Conservation (phyloP, 2,888 invertebrate genomes). For the Abrostola tripartita region DNA sequence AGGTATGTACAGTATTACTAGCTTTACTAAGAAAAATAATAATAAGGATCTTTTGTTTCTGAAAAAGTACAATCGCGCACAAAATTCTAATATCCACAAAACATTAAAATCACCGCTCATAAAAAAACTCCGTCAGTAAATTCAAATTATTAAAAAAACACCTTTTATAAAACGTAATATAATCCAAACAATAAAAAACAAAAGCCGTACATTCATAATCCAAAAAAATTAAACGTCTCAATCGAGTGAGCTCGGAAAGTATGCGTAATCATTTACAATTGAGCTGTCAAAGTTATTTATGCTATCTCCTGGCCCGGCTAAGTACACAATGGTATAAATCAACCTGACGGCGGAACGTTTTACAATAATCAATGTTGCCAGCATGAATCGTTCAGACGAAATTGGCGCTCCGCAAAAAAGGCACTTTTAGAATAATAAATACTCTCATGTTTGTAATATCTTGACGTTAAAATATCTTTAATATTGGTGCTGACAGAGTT, state of each 20-base stretch:
- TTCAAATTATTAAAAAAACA: no score
- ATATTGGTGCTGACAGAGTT: conserved; percentile 1
- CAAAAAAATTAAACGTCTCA: conserved; percentile 45
- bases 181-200: conserved; percentile 39
- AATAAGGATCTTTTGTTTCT: conserved; percentile 63
- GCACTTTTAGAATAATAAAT: conserved; percentile 18
- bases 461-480: conserved; percentile 8
- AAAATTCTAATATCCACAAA: conserved; percentile 2
- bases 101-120: not conserved
- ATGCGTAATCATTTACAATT: conserved; percentile 75
- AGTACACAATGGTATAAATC: conserved; percentile 70
- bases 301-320: conserved; percentile 62
- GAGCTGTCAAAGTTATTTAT: conserved; percentile 77
- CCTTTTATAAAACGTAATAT: conserved; percentile 7
- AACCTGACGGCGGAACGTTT: conserved; percentile 62
- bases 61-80: conserved; percentile 61
- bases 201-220: conserved; percentile 29
- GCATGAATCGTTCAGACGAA: conserved; percentile 46
- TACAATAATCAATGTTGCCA: conserved; percentile 59
- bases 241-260: conserved; percentile 50
- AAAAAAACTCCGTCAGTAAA: no score
- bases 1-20: conserved; percentile 88
- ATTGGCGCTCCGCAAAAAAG: conserved; percentile 44
- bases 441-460: conserved; percentile 28
- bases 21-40: conserved; percentile 83